Base-by-base conservation (phyloP, 2,797 vertebrate species). In the Vespertilio murinus region DNA sequence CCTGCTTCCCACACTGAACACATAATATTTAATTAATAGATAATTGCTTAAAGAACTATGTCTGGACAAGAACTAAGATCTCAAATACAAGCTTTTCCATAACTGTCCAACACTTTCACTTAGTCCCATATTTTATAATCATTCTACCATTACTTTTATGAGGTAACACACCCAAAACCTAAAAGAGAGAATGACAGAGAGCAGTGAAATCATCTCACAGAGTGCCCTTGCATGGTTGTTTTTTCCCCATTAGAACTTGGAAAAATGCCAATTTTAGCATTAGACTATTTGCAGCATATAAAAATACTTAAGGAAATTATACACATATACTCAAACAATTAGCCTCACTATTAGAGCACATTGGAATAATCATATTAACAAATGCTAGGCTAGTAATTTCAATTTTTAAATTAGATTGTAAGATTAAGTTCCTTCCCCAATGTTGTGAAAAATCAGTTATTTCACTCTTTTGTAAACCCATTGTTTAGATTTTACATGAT, bases 361-460 rank as follows among this genome's bases (percentile, higher is more conserved):
- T 88, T 83, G 56, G 77, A 88, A 73, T 84, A 82, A 45, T 75
- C 12, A 71, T 56, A 61, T 25, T 88, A 30, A 73, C 73, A 91
- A 80, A 78, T 59, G 7, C 13, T 79, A 23, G 69, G 45, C 56
- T 71, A 65, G 35, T 64, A 83, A 88, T 85, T 84, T 88, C 30
- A 91, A 47, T 2, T 84, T 88, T 49, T 33, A 61, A 79, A 52
- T 79, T 83, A 71, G 65, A 91, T 30, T 20, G 18, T 65, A 77
- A 81, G 18, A 80, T 35, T 61, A 69, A 20, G 25, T 10, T 77
- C 6, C 3, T 75, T n/a, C 20, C 3, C 5, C 11, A 30, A 12
- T 80, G 38, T 45, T 74, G 67, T 45, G 59, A 74, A 78, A 92
- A 81, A 38, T 52, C 0, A 2, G 33, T 75, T 33, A 8, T 11